These are phyloP conservation scores for Charadrius vociferus DNA, from an alignment of 2,113 vertebrate species.

Conservation along the genomic window DNA sequence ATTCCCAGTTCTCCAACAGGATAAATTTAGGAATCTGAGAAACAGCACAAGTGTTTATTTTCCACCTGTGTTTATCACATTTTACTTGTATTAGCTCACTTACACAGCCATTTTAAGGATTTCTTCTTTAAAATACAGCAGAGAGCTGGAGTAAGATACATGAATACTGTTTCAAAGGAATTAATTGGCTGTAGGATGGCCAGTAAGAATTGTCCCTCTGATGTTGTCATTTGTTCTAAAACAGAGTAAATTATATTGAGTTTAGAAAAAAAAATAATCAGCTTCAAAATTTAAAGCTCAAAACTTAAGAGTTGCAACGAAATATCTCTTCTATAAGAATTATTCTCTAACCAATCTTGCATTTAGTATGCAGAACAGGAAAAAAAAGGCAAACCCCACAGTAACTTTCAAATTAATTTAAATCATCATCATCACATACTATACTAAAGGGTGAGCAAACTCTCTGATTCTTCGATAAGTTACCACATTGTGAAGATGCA, in stretches of 20 bases:
- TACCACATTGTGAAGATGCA: background rate
- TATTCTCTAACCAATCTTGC: background rate
- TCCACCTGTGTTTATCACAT: background rate
- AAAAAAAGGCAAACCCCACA: background rate
- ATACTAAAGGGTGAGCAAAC: background rate
- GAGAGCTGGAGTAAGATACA: background rate
- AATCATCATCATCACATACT: background rate
- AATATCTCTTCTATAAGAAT: background rate
- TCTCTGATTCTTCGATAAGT: background rate
- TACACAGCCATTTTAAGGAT: background rate
- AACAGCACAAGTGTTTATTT: background rate
- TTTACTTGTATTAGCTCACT: background rate
- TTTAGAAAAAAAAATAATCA: background rate
- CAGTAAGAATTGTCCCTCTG: background rate
- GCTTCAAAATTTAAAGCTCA: background rate
- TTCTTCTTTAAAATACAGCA: background rate
- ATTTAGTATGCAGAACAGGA: background rate
- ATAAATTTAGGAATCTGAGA: background rate
- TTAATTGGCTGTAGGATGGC: background rate
- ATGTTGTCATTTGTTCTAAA: background rate
- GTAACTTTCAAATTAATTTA: background rate
- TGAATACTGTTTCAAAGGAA: background rate
- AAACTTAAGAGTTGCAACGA: background rate
- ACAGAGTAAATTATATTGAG: background rate
- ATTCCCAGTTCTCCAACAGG: background rate